Base-by-base conservation (phyloP, 2,113 vertebrate species). In the Cyprinus carpio region DNA sequence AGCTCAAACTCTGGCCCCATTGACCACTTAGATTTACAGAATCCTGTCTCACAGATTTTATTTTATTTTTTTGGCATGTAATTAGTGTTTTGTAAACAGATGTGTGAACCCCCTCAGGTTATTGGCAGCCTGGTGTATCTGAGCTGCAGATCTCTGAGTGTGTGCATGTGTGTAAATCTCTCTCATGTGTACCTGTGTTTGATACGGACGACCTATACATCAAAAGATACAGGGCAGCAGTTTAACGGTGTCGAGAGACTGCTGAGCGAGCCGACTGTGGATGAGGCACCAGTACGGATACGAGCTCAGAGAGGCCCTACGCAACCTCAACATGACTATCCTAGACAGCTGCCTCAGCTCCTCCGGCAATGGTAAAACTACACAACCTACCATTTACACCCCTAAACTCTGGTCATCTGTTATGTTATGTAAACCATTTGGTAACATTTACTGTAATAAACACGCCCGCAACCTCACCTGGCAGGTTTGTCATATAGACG, bases 231-330 rank as follows among this genome's bases (percentile, higher is more conserved):
- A n/a, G n/a, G 90, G 51, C 89, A 89, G 27, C 89, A 90, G 23
- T 96, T 96, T 88, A 84, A 88, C 0, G 92, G n/a, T 96, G n/a
- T 88, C 91, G n/a, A 0, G 88, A 90, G 0, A 91, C 92, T 8
- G 95, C 95, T 0, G 96, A 97, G 87, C n/a, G 87, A 94, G 95
- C 1, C 94, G 95, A 2, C 93, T 97, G 65, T 97, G 96, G 96
- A 92, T 96, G 92, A 96, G 95, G 89, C n/a, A n/a, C n/a, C n/a
- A 96, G 95, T 49, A 90, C 94, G 0, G 94, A 96, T 83, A 94
- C 93, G 72, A 95, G 92, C 92, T 96, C 95, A 7, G 95, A 97
- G 90, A 92, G 95, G 25, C 91, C n/a, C n/a, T 97, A 81, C 91
- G 94, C 49, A 96, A 97, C 86, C 54, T 95, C n/a, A 93, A 94